These are phyloP conservation scores for Meriones unguiculatus DNA, from an alignment of 2,113 vertebrate species.

Conservation along the genomic window DNA sequence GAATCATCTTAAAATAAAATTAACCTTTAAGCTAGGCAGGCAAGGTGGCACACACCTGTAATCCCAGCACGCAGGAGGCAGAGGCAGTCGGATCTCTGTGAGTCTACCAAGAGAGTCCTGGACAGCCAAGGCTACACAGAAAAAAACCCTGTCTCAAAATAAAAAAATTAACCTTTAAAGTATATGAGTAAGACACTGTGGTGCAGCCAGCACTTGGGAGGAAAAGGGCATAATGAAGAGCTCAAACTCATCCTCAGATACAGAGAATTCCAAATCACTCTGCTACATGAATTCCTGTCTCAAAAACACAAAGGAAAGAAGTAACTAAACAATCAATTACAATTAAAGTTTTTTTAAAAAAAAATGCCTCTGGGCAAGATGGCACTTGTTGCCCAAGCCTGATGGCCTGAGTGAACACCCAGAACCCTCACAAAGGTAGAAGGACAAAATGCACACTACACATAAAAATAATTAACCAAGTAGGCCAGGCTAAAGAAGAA, in stretches of 20 bases:
- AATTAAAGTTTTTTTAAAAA: background rate
- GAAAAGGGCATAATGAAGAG: background rate
- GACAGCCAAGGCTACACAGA: too few species aligned
- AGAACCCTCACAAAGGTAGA: background rate
- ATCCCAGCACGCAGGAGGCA: too few species aligned
- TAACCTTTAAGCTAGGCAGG: background rate
- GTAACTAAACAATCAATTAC: background rate
- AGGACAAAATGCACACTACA: background rate
- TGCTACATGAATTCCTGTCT: background rate
- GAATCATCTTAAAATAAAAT: background rate
- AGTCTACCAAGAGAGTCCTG: too few species aligned
- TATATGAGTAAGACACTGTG: background rate
- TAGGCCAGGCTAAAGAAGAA: background rate
- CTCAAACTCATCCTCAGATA: background rate
- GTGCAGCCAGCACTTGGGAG: background rate
- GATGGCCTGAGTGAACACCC: background rate
- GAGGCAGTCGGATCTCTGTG: too few species aligned
- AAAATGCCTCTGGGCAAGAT: background rate
- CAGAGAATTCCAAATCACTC: background rate
- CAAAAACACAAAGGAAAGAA: background rate
- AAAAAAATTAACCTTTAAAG: background rate
- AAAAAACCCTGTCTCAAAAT: too few species aligned
- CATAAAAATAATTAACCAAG: background rate
- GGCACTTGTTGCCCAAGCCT: background rate
- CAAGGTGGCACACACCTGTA: too few species aligned